A percentile compares a stretch with the other conserved stretches of the same genome.
phyloP scores from a whole-genome alignment of 2,888 invertebrate genomes.

The Laothoe populi region DNA sequence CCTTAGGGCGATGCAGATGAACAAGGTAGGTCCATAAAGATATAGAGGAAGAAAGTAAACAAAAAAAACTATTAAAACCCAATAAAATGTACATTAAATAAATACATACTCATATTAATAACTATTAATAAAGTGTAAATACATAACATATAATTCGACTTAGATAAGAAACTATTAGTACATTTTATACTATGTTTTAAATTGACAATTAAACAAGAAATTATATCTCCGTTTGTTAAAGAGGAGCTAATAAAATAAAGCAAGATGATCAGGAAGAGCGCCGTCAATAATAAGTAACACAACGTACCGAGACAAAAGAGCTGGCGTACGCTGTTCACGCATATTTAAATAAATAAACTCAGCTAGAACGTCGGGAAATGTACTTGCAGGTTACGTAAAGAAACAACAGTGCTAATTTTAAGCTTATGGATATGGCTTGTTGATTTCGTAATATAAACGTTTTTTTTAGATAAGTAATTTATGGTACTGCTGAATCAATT shows the following conservation, averaged over 20 bases:
- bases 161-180: too few species aligned
- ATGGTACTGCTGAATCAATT: too few species aligned
- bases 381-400: slow-evolving; percentile 45
- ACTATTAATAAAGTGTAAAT: too few species aligned
- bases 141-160: too few species aligned
- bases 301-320: slow-evolving; percentile 68
- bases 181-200: neutral
- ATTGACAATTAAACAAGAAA: neutral
- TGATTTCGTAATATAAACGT: slow-evolving; percentile 22
- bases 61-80: too few species aligned
- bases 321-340: slow-evolving; percentile 69
- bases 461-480: too few species aligned
- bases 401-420: slow-evolving; percentile 19
- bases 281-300: slow-evolving; percentile 58
- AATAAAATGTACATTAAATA: too few species aligned
- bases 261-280: slow-evolving; percentile 60
- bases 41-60: too few species aligned
- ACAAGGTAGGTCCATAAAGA: too few species aligned
- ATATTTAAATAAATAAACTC: slow-evolving; percentile 79
- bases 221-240: slow-evolving; percentile 26
- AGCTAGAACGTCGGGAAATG: slow-evolving; percentile 59
- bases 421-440: slow-evolving; percentile 41
- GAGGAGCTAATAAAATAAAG: slow-evolving; percentile 41
- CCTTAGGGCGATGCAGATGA: too few species aligned
- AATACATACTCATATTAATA: too few species aligned